phyloP scores from a whole-genome alignment of 2,113 vertebrate genomes.

The Indicator indicator region DNA sequence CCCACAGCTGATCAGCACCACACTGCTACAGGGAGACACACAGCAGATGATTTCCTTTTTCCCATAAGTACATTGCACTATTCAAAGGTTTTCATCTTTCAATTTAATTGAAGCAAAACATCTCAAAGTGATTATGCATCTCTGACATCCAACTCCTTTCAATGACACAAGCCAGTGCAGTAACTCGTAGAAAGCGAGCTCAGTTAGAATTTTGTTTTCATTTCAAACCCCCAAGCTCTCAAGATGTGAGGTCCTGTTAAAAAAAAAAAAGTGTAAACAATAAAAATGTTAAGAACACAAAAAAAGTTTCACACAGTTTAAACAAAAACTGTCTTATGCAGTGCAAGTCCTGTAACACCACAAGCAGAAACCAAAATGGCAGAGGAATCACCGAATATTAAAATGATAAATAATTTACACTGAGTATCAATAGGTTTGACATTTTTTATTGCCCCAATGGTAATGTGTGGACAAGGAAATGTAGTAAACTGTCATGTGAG shows the following conservation, averaged over 20 bases:
- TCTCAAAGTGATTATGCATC: conserved; percentile 47
- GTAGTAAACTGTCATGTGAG: not conserved
- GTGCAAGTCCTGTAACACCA: conserved; percentile 54
- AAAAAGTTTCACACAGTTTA: conserved; percentile 49
- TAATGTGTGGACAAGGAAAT: conserved; percentile 50
- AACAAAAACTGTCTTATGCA: conserved; percentile 56
- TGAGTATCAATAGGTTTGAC: conserved; percentile 39
- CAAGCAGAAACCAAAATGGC: conserved; percentile 27
- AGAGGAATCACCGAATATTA: conserved; percentile 36
- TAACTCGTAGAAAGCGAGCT: conserved; percentile 51
- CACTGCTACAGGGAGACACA: not conserved
- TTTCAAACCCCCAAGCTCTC: not conserved
- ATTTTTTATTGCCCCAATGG: conserved; percentile 66
- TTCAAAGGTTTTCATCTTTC: conserved; percentile 31
- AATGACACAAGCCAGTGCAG: conserved; percentile 45
- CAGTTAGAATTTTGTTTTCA: conserved; percentile 54
- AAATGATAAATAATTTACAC: conserved; percentile 49
- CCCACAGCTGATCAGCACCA: not conserved
- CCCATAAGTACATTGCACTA: not conserved
- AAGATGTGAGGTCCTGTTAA: conserved; percentile 66
- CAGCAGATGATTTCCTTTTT: not conserved
- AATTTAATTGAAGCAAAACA: conserved; percentile 62
- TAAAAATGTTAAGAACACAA: conserved; percentile 63
- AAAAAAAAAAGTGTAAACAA: conserved; percentile 78
- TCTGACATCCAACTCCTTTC: conserved; percentile 53